These are phyloP conservation scores for Pherbina coryleti DNA, from an alignment of 2,888 invertebrate species.

Conservation along the genomic window DNA sequence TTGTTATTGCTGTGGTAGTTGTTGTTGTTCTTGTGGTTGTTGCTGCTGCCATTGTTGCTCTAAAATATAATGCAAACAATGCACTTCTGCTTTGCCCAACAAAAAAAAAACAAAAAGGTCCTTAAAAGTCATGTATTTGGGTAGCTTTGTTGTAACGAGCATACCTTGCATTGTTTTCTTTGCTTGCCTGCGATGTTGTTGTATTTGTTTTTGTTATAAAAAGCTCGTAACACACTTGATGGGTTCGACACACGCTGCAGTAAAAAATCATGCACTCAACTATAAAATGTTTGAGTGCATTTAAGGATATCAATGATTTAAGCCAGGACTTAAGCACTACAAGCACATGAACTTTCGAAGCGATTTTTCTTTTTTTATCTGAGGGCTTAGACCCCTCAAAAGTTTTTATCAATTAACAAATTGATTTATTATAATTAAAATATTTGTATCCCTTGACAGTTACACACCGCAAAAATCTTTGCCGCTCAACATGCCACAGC, in stretches of 20 bases:
- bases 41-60: slow-evolving; percentile 44
- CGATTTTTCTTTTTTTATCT: not conserved
- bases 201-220: not conserved
- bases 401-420: slow-evolving; percentile 62
- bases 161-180: slow-evolving; percentile 54
- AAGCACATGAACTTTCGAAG: not conserved
- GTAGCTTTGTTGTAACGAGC: not conserved
- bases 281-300: slow-evolving; percentile 46
- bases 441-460: slow-evolving; percentile 53
- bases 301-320: slow-evolving; percentile 48
- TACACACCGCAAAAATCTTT: not conserved
- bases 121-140: slow-evolving; percentile 22
- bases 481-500: slow-evolving; percentile 19
- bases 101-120: too few species aligned
- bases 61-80: slow-evolving; percentile 49
- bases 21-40: not conserved
- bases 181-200: not conserved
- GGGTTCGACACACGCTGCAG: slow-evolving; percentile 43
- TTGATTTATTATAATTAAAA: slow-evolving; percentile 66
- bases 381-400: not conserved
- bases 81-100: slow-evolving; percentile 31
- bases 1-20: slow-evolving; percentile 12
- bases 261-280: slow-evolving; percentile 19
- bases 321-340: not conserved
- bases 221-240: slow-evolving; percentile 58